Evolutionary conservation across 1,140 invertebrate genomes (phyloP), one percentile per base, ranked within the genome.

Genomic region (Leptopilina boulardi): DNA sequence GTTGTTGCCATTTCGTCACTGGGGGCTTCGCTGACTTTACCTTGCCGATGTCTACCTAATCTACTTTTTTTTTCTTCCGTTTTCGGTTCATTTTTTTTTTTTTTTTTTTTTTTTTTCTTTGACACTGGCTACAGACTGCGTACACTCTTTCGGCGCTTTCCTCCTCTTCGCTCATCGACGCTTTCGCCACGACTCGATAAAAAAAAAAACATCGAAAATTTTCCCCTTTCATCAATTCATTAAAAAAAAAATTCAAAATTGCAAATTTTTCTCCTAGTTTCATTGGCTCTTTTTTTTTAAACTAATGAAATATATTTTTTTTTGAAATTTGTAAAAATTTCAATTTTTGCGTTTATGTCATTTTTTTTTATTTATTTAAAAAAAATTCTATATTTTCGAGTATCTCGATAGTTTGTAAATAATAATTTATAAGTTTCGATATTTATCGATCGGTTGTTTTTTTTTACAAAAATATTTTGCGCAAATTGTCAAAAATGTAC

Each of bases 21-120:
- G 89, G 89, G 89, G 89, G 89, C 87, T 91, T 88, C 84, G 85
- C 86, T 91, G 87, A 91, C 76, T 84, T 87, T 88, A 88, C 84
- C 86, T 88, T 88, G 86, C 84, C 86, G 84, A 84, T 79, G 78
- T 81, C 79, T 80, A 80, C 77, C 83, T 13, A 66, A 66, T 66
- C 59, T 30, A 30, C 26, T 30, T 30, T 30, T 38, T 38, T 38
- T 38, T 38, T 38, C 9, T 38, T 38, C 5, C n/a, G n/a, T n/a
- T n/a, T n/a, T n/a, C n/a, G n/a, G n/a, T n/a, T n/a, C n/a, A n/a
- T 38, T 38, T 38, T 38, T 38, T 38, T 30, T 30, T 30, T 30
- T 30, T 30, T 30, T 30, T 30, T 30, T 5, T 30, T 30, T 5
- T 15, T 59, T 82, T 73, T 75, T 79, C 81, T 84, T 83, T 80